These are phyloP conservation scores for Sarcophaga peregrina DNA, from an alignment of 1,140 invertebrate species.

Conservation along the genomic window DNA sequence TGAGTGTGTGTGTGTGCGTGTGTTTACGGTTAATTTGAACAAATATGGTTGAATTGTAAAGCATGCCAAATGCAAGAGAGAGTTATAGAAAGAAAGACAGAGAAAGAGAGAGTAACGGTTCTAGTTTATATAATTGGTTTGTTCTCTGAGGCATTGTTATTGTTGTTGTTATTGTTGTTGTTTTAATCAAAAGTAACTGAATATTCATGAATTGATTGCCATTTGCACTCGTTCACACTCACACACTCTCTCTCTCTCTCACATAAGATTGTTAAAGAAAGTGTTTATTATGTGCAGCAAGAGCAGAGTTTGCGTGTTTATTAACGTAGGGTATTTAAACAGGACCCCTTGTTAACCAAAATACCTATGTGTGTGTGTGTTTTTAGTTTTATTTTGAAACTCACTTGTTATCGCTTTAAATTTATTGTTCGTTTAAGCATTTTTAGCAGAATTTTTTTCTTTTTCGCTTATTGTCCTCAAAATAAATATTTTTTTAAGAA, in stretches of 20 bases:
- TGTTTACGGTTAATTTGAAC: background rate
- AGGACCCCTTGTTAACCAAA: too few relatives aligned
- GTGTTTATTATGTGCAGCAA: too few relatives aligned
- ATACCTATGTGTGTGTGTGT: background rate
- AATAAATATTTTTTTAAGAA: conserved; percentile 37
- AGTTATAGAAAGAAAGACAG: background rate
- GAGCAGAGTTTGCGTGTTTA: too few relatives aligned
- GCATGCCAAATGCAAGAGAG: background rate
- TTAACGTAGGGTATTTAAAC: too few relatives aligned
- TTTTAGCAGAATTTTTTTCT: background rate
- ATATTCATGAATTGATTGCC: conserved; percentile 5
- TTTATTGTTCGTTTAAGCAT: background rate
- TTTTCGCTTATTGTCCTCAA: conserved; percentile 24
- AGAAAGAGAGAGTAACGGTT: background rate
- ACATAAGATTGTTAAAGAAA: too few relatives aligned
- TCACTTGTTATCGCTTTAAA: conserved; percentile 23
- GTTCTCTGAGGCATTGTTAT: background rate
- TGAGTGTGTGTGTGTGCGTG: background rate
- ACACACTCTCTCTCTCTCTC: background rate
- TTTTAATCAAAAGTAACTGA: conserved; percentile 1
- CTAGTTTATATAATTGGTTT: too few relatives aligned
- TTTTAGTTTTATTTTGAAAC: background rate
- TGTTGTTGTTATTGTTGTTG: background rate
- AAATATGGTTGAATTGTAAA: conserved; percentile 12
- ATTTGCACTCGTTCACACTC: background rate